These are phyloP conservation scores for Phacellophora camtschatica DNA, from an alignment of 30 jellyfish, hydroid and myxozoan genomes.

Conservation along the genomic window DNA sequence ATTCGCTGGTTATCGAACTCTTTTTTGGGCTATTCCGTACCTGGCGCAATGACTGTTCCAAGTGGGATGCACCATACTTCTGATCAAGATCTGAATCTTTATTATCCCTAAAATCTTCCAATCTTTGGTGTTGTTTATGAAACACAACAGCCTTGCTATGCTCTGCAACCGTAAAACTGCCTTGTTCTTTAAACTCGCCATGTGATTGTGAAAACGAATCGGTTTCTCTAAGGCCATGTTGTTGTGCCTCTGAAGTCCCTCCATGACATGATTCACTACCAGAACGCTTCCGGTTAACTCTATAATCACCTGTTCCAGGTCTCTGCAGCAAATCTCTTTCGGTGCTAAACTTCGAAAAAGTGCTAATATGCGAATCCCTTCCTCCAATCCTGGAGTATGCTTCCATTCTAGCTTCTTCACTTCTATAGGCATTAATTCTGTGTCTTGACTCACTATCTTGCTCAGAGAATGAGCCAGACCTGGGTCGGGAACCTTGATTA, in stretches of 20 bases:
- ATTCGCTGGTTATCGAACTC: not conserved
- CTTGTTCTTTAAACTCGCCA: not conserved
- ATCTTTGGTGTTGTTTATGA: not conserved
- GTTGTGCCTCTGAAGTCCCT: not conserved
- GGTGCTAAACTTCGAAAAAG: not conserved
- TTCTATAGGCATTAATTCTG: not conserved
- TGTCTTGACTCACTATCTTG: constrained; percentile 10
- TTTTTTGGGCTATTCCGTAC: not conserved
- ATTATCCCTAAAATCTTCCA: not conserved
- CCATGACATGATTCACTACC: not conserved
- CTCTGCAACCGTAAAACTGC: not conserved
- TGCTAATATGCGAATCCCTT: not conserved
- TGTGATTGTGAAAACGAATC: not conserved
- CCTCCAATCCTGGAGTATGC: constrained; percentile 1
- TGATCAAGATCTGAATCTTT: not conserved
- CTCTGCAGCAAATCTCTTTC: constrained; percentile 31
- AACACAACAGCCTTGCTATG: not conserved
- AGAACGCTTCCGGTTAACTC: not conserved
- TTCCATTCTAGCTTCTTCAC: constrained; percentile 7
- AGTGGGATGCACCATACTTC: too few species aligned
- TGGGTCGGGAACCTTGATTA: constrained; percentile 1
- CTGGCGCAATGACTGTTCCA: not conserved
- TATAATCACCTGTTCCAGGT: not conserved
- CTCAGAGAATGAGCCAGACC: constrained; percentile 2
- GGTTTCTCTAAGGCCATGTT: not conserved